Conservation (phyloP, 2,888 invertebrate genomes). For the Leptothorax acervorum region DNA sequence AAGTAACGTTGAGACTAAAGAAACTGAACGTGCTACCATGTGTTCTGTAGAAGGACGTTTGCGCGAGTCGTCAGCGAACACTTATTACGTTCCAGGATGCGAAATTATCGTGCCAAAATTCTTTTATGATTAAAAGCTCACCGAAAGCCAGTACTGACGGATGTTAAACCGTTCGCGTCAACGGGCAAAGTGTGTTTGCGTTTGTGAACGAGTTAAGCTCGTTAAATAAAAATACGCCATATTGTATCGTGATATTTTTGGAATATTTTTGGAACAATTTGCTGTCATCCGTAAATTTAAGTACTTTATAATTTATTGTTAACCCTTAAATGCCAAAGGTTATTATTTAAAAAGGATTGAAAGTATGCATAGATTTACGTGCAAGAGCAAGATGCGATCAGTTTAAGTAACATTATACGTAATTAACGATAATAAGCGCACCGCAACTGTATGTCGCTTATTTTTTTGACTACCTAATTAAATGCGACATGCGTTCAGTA, state of each 20-base stretch:
- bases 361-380: not conserved
- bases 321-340: no score
- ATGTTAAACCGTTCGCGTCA: conserved; percentile 25
- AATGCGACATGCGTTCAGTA: not conserved
- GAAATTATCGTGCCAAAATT: conserved; percentile 37
- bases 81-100: conserved; percentile 3
- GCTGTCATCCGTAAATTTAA: conserved; percentile 11
- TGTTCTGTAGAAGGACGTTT: not conserved
- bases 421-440: conserved; percentile 11
- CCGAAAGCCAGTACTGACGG: not conserved
- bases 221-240: not conserved
- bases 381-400: not conserved
- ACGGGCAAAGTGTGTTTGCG: not conserved
- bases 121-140: conserved; percentile 23
- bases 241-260: not conserved
- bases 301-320: not conserved
- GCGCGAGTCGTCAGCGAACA: not conserved
- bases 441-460: not conserved
- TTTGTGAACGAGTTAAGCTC: not conserved
- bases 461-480: conserved; percentile 17
- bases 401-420: conserved; percentile 6
- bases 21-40: conserved; percentile 10
- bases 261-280: not conserved
- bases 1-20: conserved; percentile 23
- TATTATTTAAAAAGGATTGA: not conserved